These are phyloP conservation scores for Lasioglossum leucozonium DNA, from an alignment of 2,888 invertebrate genomes.

Conservation along the genomic window DNA sequence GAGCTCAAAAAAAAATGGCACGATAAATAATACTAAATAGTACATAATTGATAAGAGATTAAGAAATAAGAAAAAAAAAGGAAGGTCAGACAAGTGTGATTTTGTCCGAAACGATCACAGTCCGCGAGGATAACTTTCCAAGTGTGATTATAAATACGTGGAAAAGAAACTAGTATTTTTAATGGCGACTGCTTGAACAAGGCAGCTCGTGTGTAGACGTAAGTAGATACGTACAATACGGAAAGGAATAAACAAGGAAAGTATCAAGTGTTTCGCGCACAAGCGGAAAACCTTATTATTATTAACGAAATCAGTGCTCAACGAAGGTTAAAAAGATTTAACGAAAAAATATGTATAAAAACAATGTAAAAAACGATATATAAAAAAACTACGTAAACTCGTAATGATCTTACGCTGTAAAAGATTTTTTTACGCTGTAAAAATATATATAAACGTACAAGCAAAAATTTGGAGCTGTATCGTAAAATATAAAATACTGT, in stretches of 20 bases:
- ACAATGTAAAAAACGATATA: conserved; percentile 74
- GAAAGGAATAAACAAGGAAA: conserved; percentile 38
- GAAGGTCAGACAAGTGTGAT: conserved; percentile 43
- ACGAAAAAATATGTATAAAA: conserved; percentile 76
- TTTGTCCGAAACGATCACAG: conserved; percentile 70
- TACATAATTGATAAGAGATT: conserved; percentile 29
- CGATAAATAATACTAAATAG: conserved; percentile 71
- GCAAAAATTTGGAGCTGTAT: conserved; percentile 73
- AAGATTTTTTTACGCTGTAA: conserved; percentile 46
- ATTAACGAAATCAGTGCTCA: conserved; percentile 73
- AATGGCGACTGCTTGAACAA: conserved; percentile 45
- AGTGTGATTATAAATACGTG: conserved; percentile 50
- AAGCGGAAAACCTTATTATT: conserved; percentile 65
- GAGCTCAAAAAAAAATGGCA: conserved; percentile 73
- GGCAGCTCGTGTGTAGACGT: conserved; percentile 31
- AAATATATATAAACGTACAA: conserved; percentile 46
- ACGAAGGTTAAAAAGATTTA: conserved; percentile 77
- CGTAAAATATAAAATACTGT: conserved; percentile 80
- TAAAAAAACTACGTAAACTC: conserved; percentile 64
- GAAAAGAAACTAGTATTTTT: conserved; percentile 51
- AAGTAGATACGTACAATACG: conserved; percentile 35
- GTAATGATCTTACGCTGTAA: conserved; percentile 51
- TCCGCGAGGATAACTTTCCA: conserved; percentile 64
- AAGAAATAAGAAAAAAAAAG: conserved; percentile 16
- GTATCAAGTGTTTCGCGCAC: conserved; percentile 57